Base-by-base conservation (phyloP, 2,113 vertebrate species). In the Caranx ignobilis region DNA sequence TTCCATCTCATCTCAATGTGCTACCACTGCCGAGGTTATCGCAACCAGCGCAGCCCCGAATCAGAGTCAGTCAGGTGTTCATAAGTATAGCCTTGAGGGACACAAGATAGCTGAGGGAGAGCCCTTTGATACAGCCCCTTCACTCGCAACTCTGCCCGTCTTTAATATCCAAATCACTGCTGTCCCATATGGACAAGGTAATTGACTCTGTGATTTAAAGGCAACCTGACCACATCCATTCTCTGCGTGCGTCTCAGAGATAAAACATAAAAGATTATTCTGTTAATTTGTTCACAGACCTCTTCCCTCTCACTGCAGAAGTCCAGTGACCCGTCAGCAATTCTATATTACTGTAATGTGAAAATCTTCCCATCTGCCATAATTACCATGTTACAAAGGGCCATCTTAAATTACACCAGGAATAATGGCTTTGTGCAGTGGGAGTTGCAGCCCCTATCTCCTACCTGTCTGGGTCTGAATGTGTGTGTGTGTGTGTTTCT, bases 251-350 rank as follows among this genome's bases (percentile, higher is more conserved):
- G 82, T 92, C 90, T 77, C 65, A 45, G 85, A 93, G 95, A 96
- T 96, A 95, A 95, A 95, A 93, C 91, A 92, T 94, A 91, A 94
- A 94, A 93, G 92, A 93, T 89, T 86, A 90, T 82, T 81, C 75
- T 63, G 76, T 85, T 95, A 95, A 95, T 94, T 87, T 94, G 81
- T 72, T 92, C 87, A 85, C 63, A 71, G 87, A 77, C 88, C 85
- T 84, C 76, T 79, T 82, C 73, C 35, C 63, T 75, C 83, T 86
- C 79, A 70, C 86, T 6, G 87, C 52, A 83, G 76, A 87, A 78
- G 89, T 82, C 76, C 92, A 89, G 82, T 50, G 88, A 95, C 92
- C 92, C 90, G 59, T 91, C 92, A 92, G 88, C 86, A 91, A 93
- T 91, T 91, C 74, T 81, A 83, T 90, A 91, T 91, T 89, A 87